A percentile compares a stretch with the other conserved stretches of the same genome.
These are phyloP conservation scores for Spinibarbus caldwelli DNA, from an alignment of 2,797 vertebrate genomes.

Conservation along the genomic window DNA sequence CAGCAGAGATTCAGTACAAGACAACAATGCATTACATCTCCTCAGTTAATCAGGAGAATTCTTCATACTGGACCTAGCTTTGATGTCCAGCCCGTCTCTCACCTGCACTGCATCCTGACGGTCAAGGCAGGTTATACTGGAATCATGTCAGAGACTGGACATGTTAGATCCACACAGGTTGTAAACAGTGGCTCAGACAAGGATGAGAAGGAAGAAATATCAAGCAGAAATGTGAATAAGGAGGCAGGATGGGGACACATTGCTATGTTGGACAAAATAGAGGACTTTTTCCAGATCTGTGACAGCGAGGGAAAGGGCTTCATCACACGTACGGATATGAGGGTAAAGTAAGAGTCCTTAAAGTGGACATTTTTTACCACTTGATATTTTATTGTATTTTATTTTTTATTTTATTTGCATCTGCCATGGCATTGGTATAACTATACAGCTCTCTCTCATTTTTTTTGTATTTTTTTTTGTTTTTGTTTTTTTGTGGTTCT, in stretches of 20 bases:
- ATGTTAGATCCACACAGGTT: not conserved
- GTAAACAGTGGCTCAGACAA: slow-evolving; percentile 51
- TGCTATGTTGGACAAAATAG: slow-evolving; percentile 81
- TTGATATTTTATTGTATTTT: not conserved
- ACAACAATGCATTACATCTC: not conserved
- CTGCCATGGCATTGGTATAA: no score
- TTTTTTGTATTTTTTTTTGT: no score
- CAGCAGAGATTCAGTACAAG: not conserved
- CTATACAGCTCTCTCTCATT: not conserved
- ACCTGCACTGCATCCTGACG: not conserved
- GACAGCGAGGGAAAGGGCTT: slow-evolving; percentile 90
- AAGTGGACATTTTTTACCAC: no score
- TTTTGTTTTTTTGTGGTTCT: not conserved
- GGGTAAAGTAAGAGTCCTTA: slow-evolving; percentile 47
- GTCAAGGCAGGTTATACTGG: not conserved
- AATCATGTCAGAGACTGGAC: slow-evolving; percentile 43
- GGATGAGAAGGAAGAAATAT: slow-evolving; percentile 51
- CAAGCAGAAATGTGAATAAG: slow-evolving; percentile 38
- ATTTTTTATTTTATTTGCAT: not conserved
- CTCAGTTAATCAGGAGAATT: not conserved
- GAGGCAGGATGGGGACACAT: slow-evolving; percentile 66
- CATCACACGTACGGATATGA: slow-evolving; percentile 85
- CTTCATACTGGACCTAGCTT: not conserved
- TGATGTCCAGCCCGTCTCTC: not conserved
- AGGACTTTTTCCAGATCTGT: slow-evolving; percentile 91